A percentile compares a stretch with the other conserved stretches of the same genome.
Conservation (phyloP, 2,888 invertebrate genomes). For the Drosophila cracens region DNA sequence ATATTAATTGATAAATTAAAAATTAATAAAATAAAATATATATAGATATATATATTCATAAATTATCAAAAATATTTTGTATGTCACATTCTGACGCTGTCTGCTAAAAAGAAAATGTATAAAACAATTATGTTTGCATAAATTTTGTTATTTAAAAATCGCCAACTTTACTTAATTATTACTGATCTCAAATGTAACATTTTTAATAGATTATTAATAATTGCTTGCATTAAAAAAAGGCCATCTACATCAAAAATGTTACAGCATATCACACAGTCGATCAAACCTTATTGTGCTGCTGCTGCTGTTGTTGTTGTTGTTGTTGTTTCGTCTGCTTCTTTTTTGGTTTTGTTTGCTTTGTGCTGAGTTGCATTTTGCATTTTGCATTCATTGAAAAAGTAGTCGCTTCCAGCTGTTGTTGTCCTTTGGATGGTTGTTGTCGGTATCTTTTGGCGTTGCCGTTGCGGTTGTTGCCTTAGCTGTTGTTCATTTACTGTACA, state of each 20-base stretch:
- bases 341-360: slow-evolving; percentile 22
- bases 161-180: neutral
- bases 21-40: neutral
- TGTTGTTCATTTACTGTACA: neutral
- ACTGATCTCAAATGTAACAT: neutral
- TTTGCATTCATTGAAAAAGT: slow-evolving; percentile 19
- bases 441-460: slow-evolving; percentile 6
- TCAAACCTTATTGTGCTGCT: neutral
- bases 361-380: slow-evolving; percentile 28
- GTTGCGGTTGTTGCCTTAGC: neutral
- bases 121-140: neutral
- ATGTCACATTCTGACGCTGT: neutral
- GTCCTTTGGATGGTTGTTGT: slow-evolving; percentile 7
- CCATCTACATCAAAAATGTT: neutral
- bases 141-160: neutral
- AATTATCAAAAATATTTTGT: neutral
- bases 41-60: neutral
- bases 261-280: slow-evolving; percentile 23
- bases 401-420: slow-evolving; percentile 11
- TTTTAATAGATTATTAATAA: neutral
- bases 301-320: slow-evolving; percentile 2
- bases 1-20: neutral
- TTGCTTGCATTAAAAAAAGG: neutral
- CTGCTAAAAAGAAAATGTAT: neutral
- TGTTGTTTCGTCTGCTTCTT: slow-evolving; percentile 16